These are phyloP conservation scores for Macquaria australasica DNA, from an alignment of 2,113 vertebrate species.

Conservation along the genomic window DNA sequence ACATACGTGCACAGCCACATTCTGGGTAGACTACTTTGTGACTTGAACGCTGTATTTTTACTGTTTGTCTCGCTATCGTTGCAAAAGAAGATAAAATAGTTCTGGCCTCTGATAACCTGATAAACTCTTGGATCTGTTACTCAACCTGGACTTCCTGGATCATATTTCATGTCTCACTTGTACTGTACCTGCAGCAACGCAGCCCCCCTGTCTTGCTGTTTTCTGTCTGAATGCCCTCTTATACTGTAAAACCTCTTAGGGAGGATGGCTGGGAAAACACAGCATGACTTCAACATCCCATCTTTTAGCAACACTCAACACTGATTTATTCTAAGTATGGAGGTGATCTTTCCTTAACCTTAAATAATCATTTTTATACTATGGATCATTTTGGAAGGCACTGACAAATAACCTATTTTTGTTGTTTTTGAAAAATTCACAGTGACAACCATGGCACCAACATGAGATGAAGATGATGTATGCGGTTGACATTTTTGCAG, in stretches of 20 bases:
- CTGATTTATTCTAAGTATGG: neutral
- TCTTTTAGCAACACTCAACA: no score
- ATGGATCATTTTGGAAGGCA: neutral
- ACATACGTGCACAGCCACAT: no score
- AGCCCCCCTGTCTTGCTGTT: neutral
- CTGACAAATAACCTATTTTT: neutral
- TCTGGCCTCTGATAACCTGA: no score
- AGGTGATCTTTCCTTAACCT: neutral
- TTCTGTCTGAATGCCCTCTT: neutral
- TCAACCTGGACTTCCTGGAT: neutral
- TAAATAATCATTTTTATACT: no score
- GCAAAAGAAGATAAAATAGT: no score
- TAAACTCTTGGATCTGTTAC: no score
- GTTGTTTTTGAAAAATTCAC: neutral
- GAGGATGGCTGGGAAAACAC: neutral
- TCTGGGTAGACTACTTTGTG: no score
- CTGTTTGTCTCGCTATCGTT: no score
- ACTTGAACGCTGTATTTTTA: no score
- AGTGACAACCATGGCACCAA: neutral
- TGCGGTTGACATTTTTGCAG: slow-evolving; percentile 24
- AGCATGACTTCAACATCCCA: neutral
- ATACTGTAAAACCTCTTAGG: neutral
- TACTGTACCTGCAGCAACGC: neutral
- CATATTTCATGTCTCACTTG: neutral
- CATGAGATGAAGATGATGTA: slow-evolving; percentile 4